Conservation (phyloP, 2,888 invertebrate genomes). For the Diaperis boleti region DNA sequence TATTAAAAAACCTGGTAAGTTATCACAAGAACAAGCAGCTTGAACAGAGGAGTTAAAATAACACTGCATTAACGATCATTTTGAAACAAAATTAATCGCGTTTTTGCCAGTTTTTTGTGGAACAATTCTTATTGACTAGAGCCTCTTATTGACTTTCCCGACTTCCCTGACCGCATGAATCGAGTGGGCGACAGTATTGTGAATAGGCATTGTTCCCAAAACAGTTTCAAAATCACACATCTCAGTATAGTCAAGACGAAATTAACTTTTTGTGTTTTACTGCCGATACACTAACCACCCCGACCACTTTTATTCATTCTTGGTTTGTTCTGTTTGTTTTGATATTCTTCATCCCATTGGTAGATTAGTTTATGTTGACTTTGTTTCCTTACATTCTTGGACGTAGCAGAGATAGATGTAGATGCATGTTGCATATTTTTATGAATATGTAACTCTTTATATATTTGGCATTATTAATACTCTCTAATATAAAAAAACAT, state of each 20-base stretch:
- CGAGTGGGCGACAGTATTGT: too few species aligned
- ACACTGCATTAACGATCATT: constrained; percentile 55
- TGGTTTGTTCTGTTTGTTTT: constrained; percentile 37
- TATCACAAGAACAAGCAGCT: constrained; percentile 67
- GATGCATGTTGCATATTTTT: constrained; percentile 42
- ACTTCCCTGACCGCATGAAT: too few species aligned
- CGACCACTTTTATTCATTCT: constrained; percentile 42
- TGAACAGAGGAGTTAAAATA: constrained; percentile 62
- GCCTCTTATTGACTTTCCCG: not conserved
- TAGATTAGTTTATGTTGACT: constrained; percentile 44
- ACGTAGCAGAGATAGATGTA: constrained; percentile 32
- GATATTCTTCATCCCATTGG: constrained; percentile 43
- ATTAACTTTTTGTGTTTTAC: constrained; percentile 26
- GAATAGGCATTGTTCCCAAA: constrained; percentile 54
- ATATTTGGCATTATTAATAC: constrained; percentile 56
- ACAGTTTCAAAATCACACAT: constrained; percentile 37
- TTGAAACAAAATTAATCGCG: constrained; percentile 43
- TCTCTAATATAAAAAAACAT: constrained; percentile 49
- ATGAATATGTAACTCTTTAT: constrained; percentile 42
- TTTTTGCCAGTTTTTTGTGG: constrained; percentile 54
- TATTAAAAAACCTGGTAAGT: constrained; percentile 68
- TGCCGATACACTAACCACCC: constrained; percentile 40
- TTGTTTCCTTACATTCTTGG: constrained; percentile 35
- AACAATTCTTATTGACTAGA: constrained; percentile 56
- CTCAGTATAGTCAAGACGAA: constrained; percentile 25